These are phyloP conservation scores for Yasuhikotakia modesta DNA, from an alignment of 2,797 vertebrate genomes.

Conservation along the genomic window DNA sequence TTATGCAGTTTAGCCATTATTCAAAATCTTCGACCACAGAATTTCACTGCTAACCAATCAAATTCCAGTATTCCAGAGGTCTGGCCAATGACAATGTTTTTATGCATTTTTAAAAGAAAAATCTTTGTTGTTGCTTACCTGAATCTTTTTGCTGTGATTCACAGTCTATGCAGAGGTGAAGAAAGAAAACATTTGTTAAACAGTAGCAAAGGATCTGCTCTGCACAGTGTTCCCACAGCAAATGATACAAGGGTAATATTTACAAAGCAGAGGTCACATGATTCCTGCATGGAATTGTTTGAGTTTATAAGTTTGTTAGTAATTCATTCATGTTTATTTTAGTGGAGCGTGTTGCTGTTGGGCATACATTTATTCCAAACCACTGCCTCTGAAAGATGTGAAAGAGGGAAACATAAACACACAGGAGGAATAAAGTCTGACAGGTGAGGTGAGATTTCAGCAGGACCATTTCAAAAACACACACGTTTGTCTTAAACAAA, in stretches of 20 bases:
- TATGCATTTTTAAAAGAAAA: background rate
- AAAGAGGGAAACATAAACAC: background rate
- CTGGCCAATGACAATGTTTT: background rate
- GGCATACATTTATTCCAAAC: constrained; percentile 40
- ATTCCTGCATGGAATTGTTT: constrained; percentile 6
- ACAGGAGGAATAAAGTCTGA: constrained; percentile 4
- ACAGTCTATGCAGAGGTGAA: constrained; percentile 74
- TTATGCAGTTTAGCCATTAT: background rate
- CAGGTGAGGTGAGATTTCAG: background rate
- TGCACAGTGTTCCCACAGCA: background rate
- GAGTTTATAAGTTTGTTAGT: constrained; percentile 25
- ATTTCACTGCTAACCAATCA: background rate
- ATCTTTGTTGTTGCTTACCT: constrained; percentile 72
- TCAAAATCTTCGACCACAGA: background rate
- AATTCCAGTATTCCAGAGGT: background rate
- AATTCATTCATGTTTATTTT: constrained; percentile 12
- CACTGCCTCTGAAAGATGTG: constrained; percentile 18
- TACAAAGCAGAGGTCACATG: constrained; percentile 4
- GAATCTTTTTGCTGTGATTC: constrained; percentile 81
- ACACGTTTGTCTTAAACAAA: constrained; percentile 17
- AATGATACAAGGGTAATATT: background rate
- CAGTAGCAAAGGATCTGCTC: constrained; percentile 2
- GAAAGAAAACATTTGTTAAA: constrained; percentile 41
- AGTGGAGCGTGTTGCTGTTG: background rate
- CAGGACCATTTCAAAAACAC: constrained; percentile 3